These are phyloP conservation scores for Lacerta agilis DNA, from an alignment of 2,797 vertebrate genomes.

Conservation along the genomic window DNA sequence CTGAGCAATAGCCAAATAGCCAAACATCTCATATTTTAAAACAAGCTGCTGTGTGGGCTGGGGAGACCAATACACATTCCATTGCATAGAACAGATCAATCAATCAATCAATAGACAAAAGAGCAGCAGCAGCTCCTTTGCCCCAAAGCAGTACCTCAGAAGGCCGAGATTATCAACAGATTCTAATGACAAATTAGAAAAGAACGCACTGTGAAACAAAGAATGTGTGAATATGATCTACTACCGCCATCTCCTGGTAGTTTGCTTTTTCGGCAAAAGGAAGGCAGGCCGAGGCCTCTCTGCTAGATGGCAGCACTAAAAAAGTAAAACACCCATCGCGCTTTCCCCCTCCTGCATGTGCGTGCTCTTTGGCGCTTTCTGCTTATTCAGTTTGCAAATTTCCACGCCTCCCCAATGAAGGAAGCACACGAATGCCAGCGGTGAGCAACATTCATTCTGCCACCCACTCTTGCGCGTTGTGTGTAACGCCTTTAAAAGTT, in stretches of 20 bases:
- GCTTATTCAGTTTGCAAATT: background rate
- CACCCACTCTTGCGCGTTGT: too few species aligned
- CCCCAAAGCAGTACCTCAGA: background rate
- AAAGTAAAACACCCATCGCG: background rate
- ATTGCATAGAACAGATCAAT: too few species aligned
- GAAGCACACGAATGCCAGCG: background rate
- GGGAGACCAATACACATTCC: background rate
- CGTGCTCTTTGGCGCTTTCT: rapidly evolving
- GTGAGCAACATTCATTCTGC: rapidly evolving
- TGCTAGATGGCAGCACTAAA: background rate
- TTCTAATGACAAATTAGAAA: background rate
- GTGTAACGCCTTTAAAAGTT: background rate
- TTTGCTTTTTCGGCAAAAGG: background rate
- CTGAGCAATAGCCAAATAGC: background rate
- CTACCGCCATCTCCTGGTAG: conserved; percentile 57
- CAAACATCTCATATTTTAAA: background rate
- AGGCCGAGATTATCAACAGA: background rate
- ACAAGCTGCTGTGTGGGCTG: background rate
- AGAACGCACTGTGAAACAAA: background rate
- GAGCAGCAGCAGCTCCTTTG: background rate
- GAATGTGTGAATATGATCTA: background rate
- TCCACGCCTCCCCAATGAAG: background rate
- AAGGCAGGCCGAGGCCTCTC: rapidly evolving
- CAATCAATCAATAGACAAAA: too few species aligned
- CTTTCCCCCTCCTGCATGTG: too few species aligned